Conservation (phyloP, 1,140 invertebrate species). For the Apolygus lucorum region DNA sequence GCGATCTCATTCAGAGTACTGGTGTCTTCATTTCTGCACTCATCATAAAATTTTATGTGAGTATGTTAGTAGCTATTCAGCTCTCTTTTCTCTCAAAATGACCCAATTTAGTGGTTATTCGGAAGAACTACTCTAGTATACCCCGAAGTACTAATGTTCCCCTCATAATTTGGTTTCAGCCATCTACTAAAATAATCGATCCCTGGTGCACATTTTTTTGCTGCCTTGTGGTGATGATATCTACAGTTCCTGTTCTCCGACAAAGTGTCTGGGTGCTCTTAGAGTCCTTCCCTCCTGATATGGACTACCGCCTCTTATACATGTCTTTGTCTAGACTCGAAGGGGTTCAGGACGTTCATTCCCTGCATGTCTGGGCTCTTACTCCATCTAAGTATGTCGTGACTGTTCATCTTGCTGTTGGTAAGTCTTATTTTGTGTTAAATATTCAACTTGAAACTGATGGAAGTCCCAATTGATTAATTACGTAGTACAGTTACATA, state of each 20-base stretch:
- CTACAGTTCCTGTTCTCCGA: conserved; percentile 62
- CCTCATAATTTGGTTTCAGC: conserved; percentile 43
- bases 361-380: conserved; percentile 70
- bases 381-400: conserved; percentile 61
- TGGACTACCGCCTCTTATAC: conserved; percentile 46
- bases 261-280: conserved; percentile 69
- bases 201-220: conserved; percentile 85
- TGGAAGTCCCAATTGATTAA: no score
- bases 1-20: conserved; percentile 81
- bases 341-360: conserved; percentile 67
- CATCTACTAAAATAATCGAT: conserved; percentile 67
- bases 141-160: neutral
- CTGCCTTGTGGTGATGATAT: conserved; percentile 71
- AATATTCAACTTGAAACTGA: no score
- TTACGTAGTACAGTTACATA: no score
- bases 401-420: conserved; percentile 63
- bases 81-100: neutral
- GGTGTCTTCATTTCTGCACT: conserved; percentile 76
- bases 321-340: conserved; percentile 48
- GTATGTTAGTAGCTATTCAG: conserved; percentile 33
- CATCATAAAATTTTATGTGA: conserved; percentile 72
- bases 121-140: neutral
- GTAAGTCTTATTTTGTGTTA: conserved; percentile 42
- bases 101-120: no score
- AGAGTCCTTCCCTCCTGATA: conserved; percentile 60